These are phyloP conservation scores for Euplagia quadripunctaria DNA, from an alignment of 2,888 invertebrate genomes.

Conservation along the genomic window DNA sequence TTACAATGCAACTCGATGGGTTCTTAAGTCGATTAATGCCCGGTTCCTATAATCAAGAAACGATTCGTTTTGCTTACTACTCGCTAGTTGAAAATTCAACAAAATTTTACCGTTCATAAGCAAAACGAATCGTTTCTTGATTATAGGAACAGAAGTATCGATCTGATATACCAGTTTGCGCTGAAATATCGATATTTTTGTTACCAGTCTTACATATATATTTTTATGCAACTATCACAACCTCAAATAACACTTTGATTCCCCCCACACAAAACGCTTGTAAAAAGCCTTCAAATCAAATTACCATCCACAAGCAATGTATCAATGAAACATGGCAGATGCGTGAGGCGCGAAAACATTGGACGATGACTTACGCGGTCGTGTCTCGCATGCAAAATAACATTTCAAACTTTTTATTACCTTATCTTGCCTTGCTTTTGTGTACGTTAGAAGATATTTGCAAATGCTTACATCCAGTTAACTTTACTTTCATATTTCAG, in stretches of 20 bases:
- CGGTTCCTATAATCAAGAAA: too few relatives aligned
- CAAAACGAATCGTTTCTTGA: too few relatives aligned
- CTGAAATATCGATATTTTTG: not conserved
- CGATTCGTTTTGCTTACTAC: too few relatives aligned
- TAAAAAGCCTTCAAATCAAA: conserved; percentile 33
- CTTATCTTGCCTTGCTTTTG: not conserved
- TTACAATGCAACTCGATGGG: too few relatives aligned
- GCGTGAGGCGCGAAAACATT: conserved; percentile 38
- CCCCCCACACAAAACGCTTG: conserved; percentile 17
- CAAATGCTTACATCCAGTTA: not conserved
- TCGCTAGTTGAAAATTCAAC: too few relatives aligned
- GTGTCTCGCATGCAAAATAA: conserved; percentile 31
- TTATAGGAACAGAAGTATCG: too few relatives aligned
- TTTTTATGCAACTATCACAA: not conserved
- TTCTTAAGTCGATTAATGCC: too few relatives aligned
- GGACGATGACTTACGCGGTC: conserved; percentile 35
- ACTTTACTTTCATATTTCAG: not conserved
- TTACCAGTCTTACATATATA: not conserved
- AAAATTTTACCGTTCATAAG: too few relatives aligned
- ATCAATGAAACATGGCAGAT: conserved; percentile 36
- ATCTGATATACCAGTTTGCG: too few relatives aligned
- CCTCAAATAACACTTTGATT: conserved; percentile 7
- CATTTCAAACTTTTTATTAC: not conserved
- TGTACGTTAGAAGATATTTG: not conserved
- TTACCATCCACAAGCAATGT: conserved; percentile 43